These are phyloP conservation scores for Anguilla anguilla DNA, from an alignment of 2,797 vertebrate species.

Conservation along the genomic window DNA sequence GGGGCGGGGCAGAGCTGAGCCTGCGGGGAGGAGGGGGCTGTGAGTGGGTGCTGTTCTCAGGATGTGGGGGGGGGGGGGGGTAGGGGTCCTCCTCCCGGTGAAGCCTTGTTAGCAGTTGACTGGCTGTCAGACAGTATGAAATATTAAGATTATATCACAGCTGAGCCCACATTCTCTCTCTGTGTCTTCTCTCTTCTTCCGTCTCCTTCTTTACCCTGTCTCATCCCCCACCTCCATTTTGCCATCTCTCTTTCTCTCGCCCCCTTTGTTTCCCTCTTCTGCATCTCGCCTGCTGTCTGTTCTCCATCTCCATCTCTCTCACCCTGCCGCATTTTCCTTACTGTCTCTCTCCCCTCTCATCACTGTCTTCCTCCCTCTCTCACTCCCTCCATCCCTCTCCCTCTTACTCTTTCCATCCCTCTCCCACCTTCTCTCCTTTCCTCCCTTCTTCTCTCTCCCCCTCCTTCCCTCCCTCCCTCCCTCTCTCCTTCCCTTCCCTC, in stretches of 20 bases:
- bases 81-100: no score
- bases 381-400: slow-evolving; percentile 47
- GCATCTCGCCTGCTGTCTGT: not conserved
- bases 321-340: not conserved
- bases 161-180: slow-evolving; percentile 15
- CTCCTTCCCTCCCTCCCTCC: slow-evolving; percentile 23
- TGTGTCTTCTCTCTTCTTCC: slow-evolving; percentile 52
- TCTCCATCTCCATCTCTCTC: not conserved
- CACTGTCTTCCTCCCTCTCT: not conserved
- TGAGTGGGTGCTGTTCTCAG: not conserved
- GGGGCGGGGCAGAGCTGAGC: slow-evolving; percentile 1
- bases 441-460: slow-evolving; percentile 48
- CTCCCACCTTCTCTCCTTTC: slow-evolving; percentile 27
- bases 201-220: slow-evolving; percentile 24
- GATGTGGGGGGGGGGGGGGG: not conserved
- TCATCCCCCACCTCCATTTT: not conserved
- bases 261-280: not conserved
- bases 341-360: not conserved
- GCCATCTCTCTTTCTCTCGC: not conserved
- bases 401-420: slow-evolving; percentile 25
- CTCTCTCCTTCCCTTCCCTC: not conserved
- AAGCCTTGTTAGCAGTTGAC: no score
- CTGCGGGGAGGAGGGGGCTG: not conserved
- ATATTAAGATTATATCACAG: not conserved
- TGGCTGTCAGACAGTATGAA: not conserved